Conservation (phyloP, 2,888 invertebrate species). For the Lobophora halterata region DNA sequence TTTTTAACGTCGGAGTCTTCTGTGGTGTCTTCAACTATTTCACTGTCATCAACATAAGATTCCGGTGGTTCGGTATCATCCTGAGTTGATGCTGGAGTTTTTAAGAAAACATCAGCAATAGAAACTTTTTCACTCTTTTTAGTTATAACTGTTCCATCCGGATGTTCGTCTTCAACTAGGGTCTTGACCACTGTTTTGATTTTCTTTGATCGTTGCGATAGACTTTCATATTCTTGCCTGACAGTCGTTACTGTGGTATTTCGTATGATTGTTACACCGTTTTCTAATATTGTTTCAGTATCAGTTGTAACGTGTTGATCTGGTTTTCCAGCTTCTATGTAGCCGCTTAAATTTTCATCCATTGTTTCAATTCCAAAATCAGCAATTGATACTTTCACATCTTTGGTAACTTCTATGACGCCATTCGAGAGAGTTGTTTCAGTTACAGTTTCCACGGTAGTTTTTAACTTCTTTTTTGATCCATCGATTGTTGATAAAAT, state of each 20-base stretch:
- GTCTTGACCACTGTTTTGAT: conserved; percentile 60
- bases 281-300: conserved; percentile 49
- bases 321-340: conserved; percentile 48
- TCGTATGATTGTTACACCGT: conserved; percentile 51
- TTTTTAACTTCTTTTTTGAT: conserved; percentile 59
- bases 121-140: conserved; percentile 70
- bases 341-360: conserved; percentile 59
- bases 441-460: conserved; percentile 58
- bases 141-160: conserved; percentile 65
- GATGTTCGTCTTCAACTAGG: conserved; percentile 62
- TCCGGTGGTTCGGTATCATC: conserved; percentile 43
- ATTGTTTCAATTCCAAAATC: conserved; percentile 55
- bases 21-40: conserved; percentile 63
- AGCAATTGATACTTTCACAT: conserved; percentile 63
- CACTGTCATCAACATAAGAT: conserved; percentile 52
- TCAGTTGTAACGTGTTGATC: conserved; percentile 48
- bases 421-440: conserved; percentile 62
- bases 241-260: conserved; percentile 61
- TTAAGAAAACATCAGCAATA: conserved; percentile 57
- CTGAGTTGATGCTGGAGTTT: conserved; percentile 35
- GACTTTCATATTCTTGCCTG: conserved; percentile 60
- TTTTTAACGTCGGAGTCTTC: conserved; percentile 66
- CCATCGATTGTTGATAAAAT: conserved; percentile 46
- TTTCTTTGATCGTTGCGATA: conserved; percentile 47
- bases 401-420: conserved; percentile 63